phyloP scores from a whole-genome alignment of 2,113 vertebrate species.

The Rutilus rutilus region DNA sequence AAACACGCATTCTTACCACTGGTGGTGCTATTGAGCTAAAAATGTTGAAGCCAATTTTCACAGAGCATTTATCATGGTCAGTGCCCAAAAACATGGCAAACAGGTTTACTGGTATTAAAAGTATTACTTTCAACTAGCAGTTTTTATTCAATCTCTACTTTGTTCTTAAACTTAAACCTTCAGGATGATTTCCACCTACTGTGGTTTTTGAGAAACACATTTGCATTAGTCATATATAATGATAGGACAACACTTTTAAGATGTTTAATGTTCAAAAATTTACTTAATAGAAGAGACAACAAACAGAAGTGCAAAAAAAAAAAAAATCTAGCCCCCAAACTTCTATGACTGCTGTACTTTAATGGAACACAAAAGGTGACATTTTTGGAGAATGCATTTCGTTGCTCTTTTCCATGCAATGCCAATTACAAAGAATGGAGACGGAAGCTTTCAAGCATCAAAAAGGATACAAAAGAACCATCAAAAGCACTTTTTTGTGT shows the following conservation, averaged over 20 bases:
- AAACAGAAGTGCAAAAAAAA: neutral
- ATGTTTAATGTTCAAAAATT: neutral
- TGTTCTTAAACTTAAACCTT: neutral
- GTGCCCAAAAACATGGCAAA: neutral
- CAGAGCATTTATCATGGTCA: neutral
- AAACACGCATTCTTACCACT: neutral
- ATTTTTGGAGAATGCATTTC: slow-evolving; percentile 18
- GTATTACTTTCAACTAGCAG: neutral
- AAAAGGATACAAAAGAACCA: slow-evolving; percentile 17
- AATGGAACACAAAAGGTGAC: slow-evolving; percentile 6
- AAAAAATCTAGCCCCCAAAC: neutral
- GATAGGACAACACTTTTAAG: no score
- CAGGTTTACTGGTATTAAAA: neutral
- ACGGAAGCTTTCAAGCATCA: neutral
- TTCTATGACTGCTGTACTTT: neutral
- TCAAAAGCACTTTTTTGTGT: slow-evolving; percentile 4
- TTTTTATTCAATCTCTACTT: neutral
- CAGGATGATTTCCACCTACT: neutral
- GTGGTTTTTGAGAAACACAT: neutral
- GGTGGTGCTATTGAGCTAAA: slow-evolving; percentile 41
- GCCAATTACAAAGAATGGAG: slow-evolving; percentile 14
- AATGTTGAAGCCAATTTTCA: neutral
- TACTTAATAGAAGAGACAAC: neutral
- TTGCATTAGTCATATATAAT: neutral
- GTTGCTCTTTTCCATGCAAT: neutral